Evolutionary conservation across 2,888 invertebrate genomes (phyloP), one percentile per base, ranked within the genome.

Genomic region (Orchesella flavescens): DNA sequence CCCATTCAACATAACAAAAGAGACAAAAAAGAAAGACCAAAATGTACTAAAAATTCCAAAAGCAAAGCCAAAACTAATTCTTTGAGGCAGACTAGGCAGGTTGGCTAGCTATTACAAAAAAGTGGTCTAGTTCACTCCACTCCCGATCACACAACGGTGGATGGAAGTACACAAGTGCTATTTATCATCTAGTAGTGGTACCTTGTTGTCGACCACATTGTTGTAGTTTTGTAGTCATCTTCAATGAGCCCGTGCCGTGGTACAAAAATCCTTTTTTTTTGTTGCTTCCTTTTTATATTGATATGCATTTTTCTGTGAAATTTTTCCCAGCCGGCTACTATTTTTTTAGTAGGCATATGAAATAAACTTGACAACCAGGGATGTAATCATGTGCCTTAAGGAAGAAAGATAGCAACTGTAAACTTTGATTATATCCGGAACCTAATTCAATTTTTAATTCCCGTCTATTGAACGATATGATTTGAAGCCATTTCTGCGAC

Each of bases 1-100:
- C 63, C 65, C 73, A 80, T 80, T 80, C 73, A 73, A 73, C 73
- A 80, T 66, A 80, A 73, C 80, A 80, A 80, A 80, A 80, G 80
- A 21, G 69, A 55, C 72, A 69, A 71, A 78, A 71, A 66, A 71
- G 61, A 79, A 79, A 72, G 78, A 49, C 24, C n/a, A 79, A 69
- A 69, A 71, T 72, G 78, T 72, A 79, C 71, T 79, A 79, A 79
- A 79, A 79, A 79, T 78, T 73, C 80, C 80, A 73, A 80, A 66
- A 80, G 73, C 80, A 80, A 80, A 80, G 73, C 73, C 73, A 73
- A 80, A 66, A 71, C 80, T 80, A 73, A 73, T 73, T 73, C 59
- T 66, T 44, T 19, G 13, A 59, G 65, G 34, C 24, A 55, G n/a
- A n/a, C n/a, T n/a, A n/a, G 71, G 71, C 61, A 69, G 68, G 71